Conservation (phyloP, 2,888 invertebrate genomes). For the Plagodis pulveraria region DNA sequence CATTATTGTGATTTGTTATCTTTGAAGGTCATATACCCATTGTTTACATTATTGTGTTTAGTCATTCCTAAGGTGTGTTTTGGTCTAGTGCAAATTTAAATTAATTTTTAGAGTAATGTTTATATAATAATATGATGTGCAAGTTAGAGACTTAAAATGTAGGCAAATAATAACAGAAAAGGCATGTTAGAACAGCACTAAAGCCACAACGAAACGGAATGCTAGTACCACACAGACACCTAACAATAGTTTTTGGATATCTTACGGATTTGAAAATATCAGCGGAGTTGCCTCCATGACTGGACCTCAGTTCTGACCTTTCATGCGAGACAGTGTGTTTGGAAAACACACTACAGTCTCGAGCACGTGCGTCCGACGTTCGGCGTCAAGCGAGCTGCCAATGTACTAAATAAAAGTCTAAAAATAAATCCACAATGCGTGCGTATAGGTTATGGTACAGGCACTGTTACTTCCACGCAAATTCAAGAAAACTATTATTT, state of each 20-base stretch:
- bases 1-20: conserved; percentile 1
- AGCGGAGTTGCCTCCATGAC: conserved; percentile 67
- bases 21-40: conserved; percentile 6
- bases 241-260: conserved; percentile 51
- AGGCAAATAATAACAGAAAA: conserved; percentile 40
- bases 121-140: background rate
- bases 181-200: conserved; percentile 43
- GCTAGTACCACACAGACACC: conserved; percentile 57
- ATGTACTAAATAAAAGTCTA: conserved; percentile 77
- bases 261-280: conserved; percentile 75
- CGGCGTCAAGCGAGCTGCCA: conserved; percentile 68
- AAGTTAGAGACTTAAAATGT: conserved; percentile 10
- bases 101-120: background rate
- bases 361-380: conserved; percentile 70
- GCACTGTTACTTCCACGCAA: conserved; percentile 49
- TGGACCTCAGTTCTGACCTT: conserved; percentile 45
- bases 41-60: conserved; percentile 9
- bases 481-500: conserved; percentile 42
- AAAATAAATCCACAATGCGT: conserved; percentile 78
- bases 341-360: conserved; percentile 47
- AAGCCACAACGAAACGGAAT: conserved; percentile 48
- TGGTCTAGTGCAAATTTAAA: too few relatives aligned
- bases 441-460: conserved; percentile 73
- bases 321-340: conserved; percentile 48
- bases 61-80: conserved; percentile 1